Conservation (phyloP, 2,113 vertebrate species). For the Zosterops pallidus region DNA sequence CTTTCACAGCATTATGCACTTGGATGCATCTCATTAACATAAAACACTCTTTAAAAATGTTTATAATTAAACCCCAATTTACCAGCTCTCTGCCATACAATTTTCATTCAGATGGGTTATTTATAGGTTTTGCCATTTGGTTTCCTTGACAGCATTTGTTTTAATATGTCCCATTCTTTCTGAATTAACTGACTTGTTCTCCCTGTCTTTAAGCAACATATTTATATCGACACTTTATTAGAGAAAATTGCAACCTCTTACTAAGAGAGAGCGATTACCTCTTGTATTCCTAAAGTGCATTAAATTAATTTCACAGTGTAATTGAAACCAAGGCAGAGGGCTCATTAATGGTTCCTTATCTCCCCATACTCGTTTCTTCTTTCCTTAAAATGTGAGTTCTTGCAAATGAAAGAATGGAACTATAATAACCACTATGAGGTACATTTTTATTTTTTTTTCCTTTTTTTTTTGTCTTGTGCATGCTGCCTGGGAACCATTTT, state of each 20-base stretch:
- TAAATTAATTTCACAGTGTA: slow-evolving; percentile 66
- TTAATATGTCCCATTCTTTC: slow-evolving; percentile 50
- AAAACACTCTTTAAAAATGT: slow-evolving; percentile 6
- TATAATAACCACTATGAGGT: slow-evolving; percentile 63
- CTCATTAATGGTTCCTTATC: slow-evolving; percentile 69
- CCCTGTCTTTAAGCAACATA: slow-evolving; percentile 16
- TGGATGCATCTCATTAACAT: slow-evolving; percentile 23
- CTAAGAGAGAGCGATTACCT: slow-evolving; percentile 17
- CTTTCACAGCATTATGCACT: slow-evolving; percentile 23
- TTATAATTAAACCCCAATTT: slow-evolving; percentile 50
- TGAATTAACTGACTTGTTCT: slow-evolving; percentile 6
- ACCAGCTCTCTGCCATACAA: slow-evolving; percentile 48
- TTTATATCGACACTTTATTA: slow-evolving; percentile 54
- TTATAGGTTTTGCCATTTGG: slow-evolving; percentile 38
- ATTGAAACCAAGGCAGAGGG: slow-evolving; percentile 66
- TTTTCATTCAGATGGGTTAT: slow-evolving; percentile 29
- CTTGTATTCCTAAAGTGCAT: slow-evolving; percentile 42
- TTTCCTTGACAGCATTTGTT: slow-evolving; percentile 29
- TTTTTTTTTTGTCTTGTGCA: slow-evolving; percentile 82
- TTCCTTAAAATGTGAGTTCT: slow-evolving; percentile 61
- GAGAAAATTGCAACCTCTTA: slow-evolving; percentile 46
- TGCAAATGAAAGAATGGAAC: slow-evolving; percentile 70
- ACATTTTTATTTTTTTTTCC: slow-evolving; percentile 72
- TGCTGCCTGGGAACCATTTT: slow-evolving; percentile 90
- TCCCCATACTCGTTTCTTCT: slow-evolving; percentile 41